Evolutionary conservation across 2,113 vertebrate species (phyloP), one percentile per base, ranked within the genome.

Genomic region (Psophia crepitans): DNA sequence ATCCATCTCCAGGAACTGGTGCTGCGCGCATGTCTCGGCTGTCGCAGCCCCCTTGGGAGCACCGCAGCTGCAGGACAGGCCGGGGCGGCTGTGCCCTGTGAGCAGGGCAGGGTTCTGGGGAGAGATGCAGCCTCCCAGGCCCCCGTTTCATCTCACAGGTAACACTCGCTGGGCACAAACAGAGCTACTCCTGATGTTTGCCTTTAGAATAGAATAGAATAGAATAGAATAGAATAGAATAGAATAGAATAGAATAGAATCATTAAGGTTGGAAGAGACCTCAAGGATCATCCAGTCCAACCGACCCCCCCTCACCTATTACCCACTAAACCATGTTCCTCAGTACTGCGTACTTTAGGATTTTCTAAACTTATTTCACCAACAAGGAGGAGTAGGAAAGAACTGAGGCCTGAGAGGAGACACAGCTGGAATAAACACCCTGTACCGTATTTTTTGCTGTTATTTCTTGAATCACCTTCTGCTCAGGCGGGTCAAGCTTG

Each of bases 31-130:
- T 0, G 0, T 11, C 30, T 43, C 5, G 10, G 71, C 37, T 89
- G 35, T 19, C 37, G 8, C 65, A 69, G 48, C 43, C 9, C 17
- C 30, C 13, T 53, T 68, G 35, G n/a, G 73, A 73, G n/a, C 64
- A 57, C 0, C 2, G 6, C 46, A 73, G 49, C 23, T 9, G 43
- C 68, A 0, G 1, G 24, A 14, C 43, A 49, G 51, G 27, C 19
- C 3, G 5, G 9, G 7, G 7, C 64, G 24, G 17, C 20, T 68
- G 26, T 1, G 6, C 9, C 33, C 39, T 26, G 1, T 0, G 2
- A 49, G 19, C 1, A 7, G 23, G 11, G 26, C 0, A 2, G 60
- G 11, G 37, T 48, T 0, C 26, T 3, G 23, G 27, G 20, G 17
- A 60, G 39, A 60, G 4, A 66, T 0, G 1, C 33, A 86, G 53